These are phyloP conservation scores for Mormoops blainvillei DNA, from an alignment of 2,113 vertebrate genomes.

Conservation along the genomic window DNA sequence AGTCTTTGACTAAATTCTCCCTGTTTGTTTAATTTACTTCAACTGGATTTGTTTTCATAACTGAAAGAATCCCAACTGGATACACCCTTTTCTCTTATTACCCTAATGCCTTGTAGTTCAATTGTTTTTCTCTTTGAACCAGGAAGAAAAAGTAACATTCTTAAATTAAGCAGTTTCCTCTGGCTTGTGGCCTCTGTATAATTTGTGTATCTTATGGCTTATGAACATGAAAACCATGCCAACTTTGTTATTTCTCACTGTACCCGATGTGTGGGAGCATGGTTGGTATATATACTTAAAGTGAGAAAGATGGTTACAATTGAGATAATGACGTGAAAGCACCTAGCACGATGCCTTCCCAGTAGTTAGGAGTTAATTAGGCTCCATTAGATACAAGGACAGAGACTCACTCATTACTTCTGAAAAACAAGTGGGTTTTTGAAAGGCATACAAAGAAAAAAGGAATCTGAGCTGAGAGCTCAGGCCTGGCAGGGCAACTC, in stretches of 20 bases:
- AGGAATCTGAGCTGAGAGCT: neutral
- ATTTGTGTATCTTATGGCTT: neutral
- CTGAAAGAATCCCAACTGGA: neutral
- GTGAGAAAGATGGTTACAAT: neutral
- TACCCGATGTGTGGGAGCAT: neutral
- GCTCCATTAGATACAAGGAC: neutral
- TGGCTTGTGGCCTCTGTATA: neutral
- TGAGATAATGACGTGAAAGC: neutral
- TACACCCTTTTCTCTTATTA: neutral
- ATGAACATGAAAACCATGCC: neutral
- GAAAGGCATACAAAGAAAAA: neutral
- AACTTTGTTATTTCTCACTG: neutral
- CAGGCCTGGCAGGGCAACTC: neutral
- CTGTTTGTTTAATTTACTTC: neutral
- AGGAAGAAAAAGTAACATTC: neutral
- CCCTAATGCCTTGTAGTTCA: neutral
- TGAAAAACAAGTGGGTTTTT: neutral
- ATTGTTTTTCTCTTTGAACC: constrained; percentile 10
- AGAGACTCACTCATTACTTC: neutral
- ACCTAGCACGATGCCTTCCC: neutral
- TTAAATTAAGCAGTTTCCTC: neutral
- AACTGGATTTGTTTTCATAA: neutral
- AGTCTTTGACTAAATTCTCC: neutral
- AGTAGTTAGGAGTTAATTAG: neutral
- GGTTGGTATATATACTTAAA: neutral